These are phyloP conservation scores for Dinomys branickii DNA, from an alignment of 2,113 vertebrate genomes.

Conservation along the genomic window DNA sequence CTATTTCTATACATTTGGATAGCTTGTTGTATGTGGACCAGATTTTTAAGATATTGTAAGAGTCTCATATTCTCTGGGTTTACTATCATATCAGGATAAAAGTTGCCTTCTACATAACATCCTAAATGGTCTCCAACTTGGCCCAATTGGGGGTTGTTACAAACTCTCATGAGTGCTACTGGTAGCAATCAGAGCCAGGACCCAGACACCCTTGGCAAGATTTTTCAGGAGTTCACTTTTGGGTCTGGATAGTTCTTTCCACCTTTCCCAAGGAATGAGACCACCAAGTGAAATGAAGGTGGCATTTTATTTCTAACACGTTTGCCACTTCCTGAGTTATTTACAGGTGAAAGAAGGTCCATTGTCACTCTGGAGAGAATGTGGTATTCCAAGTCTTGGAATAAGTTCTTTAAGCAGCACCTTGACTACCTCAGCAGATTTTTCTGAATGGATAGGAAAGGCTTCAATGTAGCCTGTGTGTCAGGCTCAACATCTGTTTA, in stretches of 20 bases:
- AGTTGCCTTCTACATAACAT: not conserved
- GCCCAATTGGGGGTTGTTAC: not conserved
- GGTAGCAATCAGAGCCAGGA: not conserved
- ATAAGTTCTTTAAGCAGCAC: not conserved
- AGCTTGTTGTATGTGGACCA: not conserved
- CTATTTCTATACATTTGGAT: not conserved
- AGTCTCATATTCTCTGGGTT: not conserved
- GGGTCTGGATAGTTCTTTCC: not conserved
- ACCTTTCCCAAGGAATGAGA: not conserved
- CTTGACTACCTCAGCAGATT: not conserved
- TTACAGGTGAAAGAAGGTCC: not conserved
- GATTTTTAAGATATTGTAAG: not conserved
- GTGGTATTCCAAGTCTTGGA: not conserved
- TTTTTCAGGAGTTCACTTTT: not conserved
- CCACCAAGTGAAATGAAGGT: not conserved
- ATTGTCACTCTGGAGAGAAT: not conserved
- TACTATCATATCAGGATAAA: not conserved
- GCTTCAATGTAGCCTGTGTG: not conserved
- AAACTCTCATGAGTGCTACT: not conserved
- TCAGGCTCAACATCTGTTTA: not conserved
- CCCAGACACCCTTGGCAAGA: not conserved
- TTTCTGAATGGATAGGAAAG: not conserved
- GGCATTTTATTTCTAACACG: not conserved
- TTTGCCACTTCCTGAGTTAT: not conserved
- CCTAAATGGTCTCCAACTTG: not conserved